Evolutionary conservation across 2,113 vertebrate genomes (phyloP).

Genomic region (Nesoenas mayeri): DNA sequence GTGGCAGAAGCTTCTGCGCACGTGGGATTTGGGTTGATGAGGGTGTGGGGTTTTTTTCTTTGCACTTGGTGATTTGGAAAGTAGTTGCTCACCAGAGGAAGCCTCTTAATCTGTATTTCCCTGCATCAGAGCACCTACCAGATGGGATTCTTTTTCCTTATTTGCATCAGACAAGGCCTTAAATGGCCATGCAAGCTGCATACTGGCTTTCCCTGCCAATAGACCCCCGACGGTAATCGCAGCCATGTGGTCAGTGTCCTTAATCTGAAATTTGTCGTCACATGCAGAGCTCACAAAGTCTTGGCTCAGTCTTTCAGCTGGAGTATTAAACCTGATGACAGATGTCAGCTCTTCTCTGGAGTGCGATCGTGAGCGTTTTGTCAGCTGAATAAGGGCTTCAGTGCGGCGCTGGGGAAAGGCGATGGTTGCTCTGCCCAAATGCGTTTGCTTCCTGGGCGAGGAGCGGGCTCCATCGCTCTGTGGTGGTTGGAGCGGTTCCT

Average conservation of each 20-base stretch:
- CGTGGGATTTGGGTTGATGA: neutral
- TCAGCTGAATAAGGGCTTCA: neutral
- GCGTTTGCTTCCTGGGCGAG: neutral
- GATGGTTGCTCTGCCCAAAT: neutral
- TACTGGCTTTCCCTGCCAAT: neutral
- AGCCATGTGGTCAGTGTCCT: neutral
- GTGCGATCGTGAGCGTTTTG: rapidly evolving
- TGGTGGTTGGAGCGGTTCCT: neutral
- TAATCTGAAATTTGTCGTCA: neutral
- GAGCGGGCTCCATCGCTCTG: rapidly evolving
- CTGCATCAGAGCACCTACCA: neutral
- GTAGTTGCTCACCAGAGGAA: neutral
- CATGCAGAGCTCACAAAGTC: neutral
- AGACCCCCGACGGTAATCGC: neutral
- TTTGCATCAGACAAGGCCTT: neutral
- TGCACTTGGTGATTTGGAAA: neutral
- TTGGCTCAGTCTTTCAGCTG: neutral
- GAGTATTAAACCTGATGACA: neutral
- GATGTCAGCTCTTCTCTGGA: neutral
- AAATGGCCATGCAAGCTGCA: neutral
- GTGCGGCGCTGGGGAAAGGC: neutral
- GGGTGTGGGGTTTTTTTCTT: neutral
- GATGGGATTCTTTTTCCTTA: neutral
- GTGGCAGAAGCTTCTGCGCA: neutral
- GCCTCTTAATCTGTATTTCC: neutral